Base-by-base conservation (phyloP, 2,797 vertebrate genomes). In the Sarcophilus harrisii region DNA sequence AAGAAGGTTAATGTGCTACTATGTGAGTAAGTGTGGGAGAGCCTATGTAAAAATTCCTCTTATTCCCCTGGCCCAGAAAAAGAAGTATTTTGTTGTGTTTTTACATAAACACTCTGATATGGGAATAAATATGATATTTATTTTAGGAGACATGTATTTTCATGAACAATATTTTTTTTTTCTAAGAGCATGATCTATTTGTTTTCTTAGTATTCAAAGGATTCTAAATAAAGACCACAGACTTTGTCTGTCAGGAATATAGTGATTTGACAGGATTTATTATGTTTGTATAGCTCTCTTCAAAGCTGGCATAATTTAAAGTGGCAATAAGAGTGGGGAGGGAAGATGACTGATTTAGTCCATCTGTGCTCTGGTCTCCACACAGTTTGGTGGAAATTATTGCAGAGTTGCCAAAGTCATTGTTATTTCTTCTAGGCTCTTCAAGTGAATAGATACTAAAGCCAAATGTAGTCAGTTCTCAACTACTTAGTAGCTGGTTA, bases 221-320 rank as follows among this genome's bases (percentile, higher is more conserved):
- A 13, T 87, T 94, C 97, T 58, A 95, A 54, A 98, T 90, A 28
- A 91, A 97, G 97, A 91, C 81, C 96, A 92, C 38, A 94, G 94
- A 58, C 57, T 30, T 52, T 49, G 28, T 93, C 66, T 38, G 49
- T 90, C 93, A 55, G 94, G 95, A 93, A 73, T 58, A 16, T 4
- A 62, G 13, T 92, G 60, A 73, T 92, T 81, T 93, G 94, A 66
- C 55, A 94, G 21, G 91, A 94, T 81, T 96, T 90, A 4, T 4
- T 13, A 57, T 1, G 55, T 92, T 57, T 95, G 91, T 14, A 89
- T 55, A 94, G 2, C 2, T 55, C 38, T 9, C 5, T 14, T 29
- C 16, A 9, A 18, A 38, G n/a, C 12, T 0, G 1, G 38, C 73
- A 45, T 81, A 81, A 54, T 62, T 54, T 32, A 59, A 92, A 92